Evolutionary conservation across 2,797 vertebrate species (phyloP), one percentile per base, ranked within the genome.

Genomic region (Schizopygopsis malacanthus): DNA sequence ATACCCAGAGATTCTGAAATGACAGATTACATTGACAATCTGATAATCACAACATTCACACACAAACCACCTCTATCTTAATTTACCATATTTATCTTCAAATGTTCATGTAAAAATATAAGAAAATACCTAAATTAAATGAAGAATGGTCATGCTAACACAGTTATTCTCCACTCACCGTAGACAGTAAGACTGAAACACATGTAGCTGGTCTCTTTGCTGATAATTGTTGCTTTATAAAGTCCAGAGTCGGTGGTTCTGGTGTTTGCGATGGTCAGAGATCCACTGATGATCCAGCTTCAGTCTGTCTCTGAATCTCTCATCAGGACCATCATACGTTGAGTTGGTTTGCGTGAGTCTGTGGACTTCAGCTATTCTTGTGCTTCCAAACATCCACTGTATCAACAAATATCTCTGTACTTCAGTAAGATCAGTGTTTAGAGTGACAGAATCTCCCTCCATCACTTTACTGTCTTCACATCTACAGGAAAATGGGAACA

Each of bases 231-330:
- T 39, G 41, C 0, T 39, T 25, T 2, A 41, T 81, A 81, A 41
- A 54, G 33, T 41, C 65, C 80, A 18, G 80, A 41, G 33, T 81
- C 80, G 0, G 33, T 20, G 50, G 2, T 70, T 41, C 4, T 54
- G 79, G 61, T 81, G 63, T 52, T 65, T 69, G 45, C 39, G 61
- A 81, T 81, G 63, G 61, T 81, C 63, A 81, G 43, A 69, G 79
- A 81, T 37, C 63, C 45, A 0, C 2, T 69, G 43, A 39, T 39
- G 43, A n/a, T 69, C 79, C 43, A 81, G 25, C 0, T 81, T 67
- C 28, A 81, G 43, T 50, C 79, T 37, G 18, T 67, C 28, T 6
- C 0, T 54, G 20, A 81, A 81, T 52, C 2, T 71, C 47, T 4
- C 65, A 22, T 81, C 79, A 9, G 20, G 63, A 69, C 45, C 65